Evolutionary conservation across 2,888 invertebrate genomes (phyloP).

Genomic region (Eupithecia exiguata): DNA sequence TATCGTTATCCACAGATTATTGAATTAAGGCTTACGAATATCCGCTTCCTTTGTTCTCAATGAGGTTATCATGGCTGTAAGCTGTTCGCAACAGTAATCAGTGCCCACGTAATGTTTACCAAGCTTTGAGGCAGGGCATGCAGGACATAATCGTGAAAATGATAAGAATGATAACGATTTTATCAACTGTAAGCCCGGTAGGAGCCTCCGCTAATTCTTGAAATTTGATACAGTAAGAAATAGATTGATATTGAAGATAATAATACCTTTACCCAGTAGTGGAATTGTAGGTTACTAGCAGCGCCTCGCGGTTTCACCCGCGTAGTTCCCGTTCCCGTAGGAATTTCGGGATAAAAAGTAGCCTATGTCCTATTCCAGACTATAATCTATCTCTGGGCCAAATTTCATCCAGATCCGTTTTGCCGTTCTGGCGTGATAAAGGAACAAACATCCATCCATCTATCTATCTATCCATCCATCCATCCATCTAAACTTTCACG

Average conservation of each 20-base stretch:
- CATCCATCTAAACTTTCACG: no score
- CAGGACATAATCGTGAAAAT: conserved; percentile 1
- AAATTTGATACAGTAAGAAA: no score
- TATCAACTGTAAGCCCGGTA: conserved; percentile 4
- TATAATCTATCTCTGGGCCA: no score
- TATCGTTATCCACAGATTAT: neutral
- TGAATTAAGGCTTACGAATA: neutral
- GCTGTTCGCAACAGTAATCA: conserved; percentile 8
- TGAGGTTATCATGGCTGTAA: neutral
- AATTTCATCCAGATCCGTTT: no score
- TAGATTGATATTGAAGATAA: neutral
- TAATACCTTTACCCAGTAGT: neutral
- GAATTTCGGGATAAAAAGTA: no score
- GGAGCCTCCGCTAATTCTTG: neutral
- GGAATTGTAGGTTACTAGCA: neutral
- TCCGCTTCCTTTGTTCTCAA: conserved; percentile 6
- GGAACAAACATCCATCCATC: no score
- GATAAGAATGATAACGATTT: conserved; percentile 1
- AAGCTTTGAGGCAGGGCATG: conserved; percentile 2
- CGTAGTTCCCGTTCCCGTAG: no score
- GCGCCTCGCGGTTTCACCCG: no score
- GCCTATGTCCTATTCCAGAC: no score
- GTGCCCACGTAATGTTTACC: conserved; percentile 8
- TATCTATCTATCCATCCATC: no score
- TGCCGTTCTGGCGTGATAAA: no score